Evolutionary conservation across 2,888 invertebrate genomes (phyloP).

Genomic region (Gortyna flavago): DNA sequence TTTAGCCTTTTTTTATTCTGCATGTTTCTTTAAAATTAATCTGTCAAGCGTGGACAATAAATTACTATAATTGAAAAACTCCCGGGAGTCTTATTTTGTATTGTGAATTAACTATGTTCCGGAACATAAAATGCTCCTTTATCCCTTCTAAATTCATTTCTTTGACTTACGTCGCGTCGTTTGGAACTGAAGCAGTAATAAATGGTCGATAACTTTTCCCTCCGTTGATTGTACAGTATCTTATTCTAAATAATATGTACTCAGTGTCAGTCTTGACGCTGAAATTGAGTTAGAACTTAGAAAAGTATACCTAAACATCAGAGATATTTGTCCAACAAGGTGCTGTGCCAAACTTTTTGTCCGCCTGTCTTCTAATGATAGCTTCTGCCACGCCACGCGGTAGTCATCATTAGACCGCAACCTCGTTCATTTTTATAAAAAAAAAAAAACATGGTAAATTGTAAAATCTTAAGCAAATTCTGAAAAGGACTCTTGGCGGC

Average conservation of each 20-base stretch:
- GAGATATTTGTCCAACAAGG: not conserved
- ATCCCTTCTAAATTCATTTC: not conserved
- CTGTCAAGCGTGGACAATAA: too few relatives aligned
- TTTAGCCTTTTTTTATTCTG: too few relatives aligned
- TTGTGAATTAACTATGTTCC: not conserved
- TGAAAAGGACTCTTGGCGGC: not conserved
- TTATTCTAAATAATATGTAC: not conserved
- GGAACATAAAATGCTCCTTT: not conserved
- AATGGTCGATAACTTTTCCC: not conserved
- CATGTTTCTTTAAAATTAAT: not conserved
- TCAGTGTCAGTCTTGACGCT: not conserved
- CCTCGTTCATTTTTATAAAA: not conserved
- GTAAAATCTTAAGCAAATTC: not conserved
- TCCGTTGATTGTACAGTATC: conserved; percentile 42
- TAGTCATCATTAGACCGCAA: conserved; percentile 20
- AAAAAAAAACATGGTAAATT: not conserved
- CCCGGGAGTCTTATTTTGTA: not conserved
- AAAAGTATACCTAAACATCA: not conserved
- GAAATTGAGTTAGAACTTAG: conserved; percentile 9
- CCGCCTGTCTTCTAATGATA: conserved; percentile 31
- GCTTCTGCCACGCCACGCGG: conserved; percentile 26
- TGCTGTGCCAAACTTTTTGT: conserved; percentile 21
- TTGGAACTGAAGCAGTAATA: conserved; percentile 29
- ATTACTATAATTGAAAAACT: too few relatives aligned
- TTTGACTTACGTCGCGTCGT: not conserved